Evolutionary conservation across 2,888 invertebrate species (phyloP), one percentile per base, ranked within the genome.

Genomic region (Ethmia dodecea): DNA sequence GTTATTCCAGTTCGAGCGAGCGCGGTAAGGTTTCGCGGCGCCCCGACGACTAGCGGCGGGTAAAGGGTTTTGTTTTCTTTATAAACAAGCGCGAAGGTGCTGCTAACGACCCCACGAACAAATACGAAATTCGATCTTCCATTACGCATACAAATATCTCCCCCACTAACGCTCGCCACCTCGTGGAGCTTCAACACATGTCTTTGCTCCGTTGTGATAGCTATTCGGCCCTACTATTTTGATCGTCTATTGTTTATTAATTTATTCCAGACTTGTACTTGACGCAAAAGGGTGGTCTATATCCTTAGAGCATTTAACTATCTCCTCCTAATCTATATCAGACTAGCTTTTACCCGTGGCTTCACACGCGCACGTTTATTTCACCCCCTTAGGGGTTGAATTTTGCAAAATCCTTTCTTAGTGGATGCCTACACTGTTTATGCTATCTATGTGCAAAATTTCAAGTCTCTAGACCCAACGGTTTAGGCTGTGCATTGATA

Each of bases 111-210:
- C 79, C 80, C 66, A 68, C 69, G 77, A 80, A 83, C 81, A 86
- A 86, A 86, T 80, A 86, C 80, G 81, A 84, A 84, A 86, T 83
- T 84, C 78, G 81, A 84, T 86, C 80, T 74, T 65, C 78, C 73
- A 84, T 83, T 80, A 79, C 81, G 76, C 78, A 80, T 81, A 84
- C 81, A 80, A 81, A 83, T 78, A 72, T 65, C 65, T 73, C 72
- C 81, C 69, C 61, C 55, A 27, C 55, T 59, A 53, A 49, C 55
- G 49, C 56, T 56, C 52, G 53, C 55, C 50, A 43, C 55, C 59
- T 55, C 64, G 42, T 26, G 46, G 57, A 52, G 55, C 57, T 58
- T 60, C 55, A 60, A 67, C 62, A 68, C 68, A 75, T 78, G 79
- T 79, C 70, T 76, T 64, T 57, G 47, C 52, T 68, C 60, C 66